Evolutionary conservation across 2,797 vertebrate genomes (phyloP).

Genomic region (Threskiornis aethiopicus): DNA sequence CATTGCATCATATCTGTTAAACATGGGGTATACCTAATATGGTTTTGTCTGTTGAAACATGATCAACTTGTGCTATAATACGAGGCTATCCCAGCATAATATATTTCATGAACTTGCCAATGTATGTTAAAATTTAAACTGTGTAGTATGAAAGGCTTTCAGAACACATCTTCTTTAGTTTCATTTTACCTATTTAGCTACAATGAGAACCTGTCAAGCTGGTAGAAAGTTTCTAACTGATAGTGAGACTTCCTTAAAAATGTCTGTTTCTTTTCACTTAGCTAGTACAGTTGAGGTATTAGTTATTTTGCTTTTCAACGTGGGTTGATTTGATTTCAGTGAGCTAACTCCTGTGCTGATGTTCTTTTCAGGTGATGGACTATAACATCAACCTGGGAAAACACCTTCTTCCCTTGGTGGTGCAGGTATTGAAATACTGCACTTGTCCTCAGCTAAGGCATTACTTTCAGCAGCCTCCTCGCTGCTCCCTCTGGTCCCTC

Average conservation of each 20-base stretch:
- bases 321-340: neutral
- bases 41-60: neutral
- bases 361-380: conserved; percentile 90
- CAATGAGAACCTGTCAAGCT: neutral
- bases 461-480: conserved; percentile 97
- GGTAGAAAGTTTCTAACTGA: neutral
- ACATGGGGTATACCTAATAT: neutral
- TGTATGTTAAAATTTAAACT: neutral
- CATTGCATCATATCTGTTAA: neutral
- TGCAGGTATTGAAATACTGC: conserved; percentile 97
- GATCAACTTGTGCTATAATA: neutral
- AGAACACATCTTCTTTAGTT: neutral
- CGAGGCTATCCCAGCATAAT: neutral
- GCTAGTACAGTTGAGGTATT: neutral
- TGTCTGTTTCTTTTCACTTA: neutral
- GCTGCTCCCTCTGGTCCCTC: conserved; percentile 96
- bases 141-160: neutral
- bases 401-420: conserved; percentile 96
- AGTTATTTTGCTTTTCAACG: neutral
- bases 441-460: conserved; percentile 96
- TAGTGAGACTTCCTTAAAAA: neutral
- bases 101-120: neutral
- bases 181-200: neutral
- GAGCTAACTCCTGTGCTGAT: conserved; percentile 15
- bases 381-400: conserved; percentile 96